phyloP scores from a whole-genome alignment of 2,113 vertebrate genomes.

The Anthoscopus minutus region DNA sequence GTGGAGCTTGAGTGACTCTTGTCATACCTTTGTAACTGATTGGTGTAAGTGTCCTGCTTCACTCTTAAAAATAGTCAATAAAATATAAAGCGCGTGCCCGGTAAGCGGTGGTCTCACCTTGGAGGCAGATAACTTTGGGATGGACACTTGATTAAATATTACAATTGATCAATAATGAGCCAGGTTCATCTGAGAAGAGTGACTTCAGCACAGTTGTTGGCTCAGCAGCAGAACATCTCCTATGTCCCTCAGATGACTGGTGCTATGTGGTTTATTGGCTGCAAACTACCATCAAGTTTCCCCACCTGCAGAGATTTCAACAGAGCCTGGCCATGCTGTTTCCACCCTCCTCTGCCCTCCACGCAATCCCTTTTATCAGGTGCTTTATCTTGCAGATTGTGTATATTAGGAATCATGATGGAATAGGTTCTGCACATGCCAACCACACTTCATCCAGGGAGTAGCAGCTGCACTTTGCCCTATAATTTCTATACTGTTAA shows the following conservation, averaged over 20 bases:
- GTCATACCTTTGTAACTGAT: not conserved
- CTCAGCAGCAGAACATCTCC: not conserved
- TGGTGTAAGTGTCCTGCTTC: fast-evolving
- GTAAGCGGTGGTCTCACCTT: fast-evolving
- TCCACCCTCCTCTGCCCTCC: not conserved
- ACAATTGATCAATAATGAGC: not conserved
- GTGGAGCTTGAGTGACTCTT: not conserved
- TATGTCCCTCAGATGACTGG: not conserved
- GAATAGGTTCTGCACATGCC: not conserved
- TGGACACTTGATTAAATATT: not conserved
- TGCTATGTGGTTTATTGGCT: fast-evolving
- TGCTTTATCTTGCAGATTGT: not conserved
- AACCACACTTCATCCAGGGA: not conserved
- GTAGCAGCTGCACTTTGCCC: too few species aligned
- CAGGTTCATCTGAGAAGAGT: not conserved
- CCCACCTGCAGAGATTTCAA: not conserved
- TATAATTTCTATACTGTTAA: not conserved
- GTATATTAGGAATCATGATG: not conserved
- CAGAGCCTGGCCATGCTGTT: not conserved
- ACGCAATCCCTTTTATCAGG: not conserved
- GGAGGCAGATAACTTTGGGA: not conserved
- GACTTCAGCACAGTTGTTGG: not conserved
- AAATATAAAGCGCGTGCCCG: not conserved
- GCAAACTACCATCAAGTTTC: fast-evolving
- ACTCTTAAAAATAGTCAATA: not conserved